Base-by-base conservation (phyloP, 2,888 invertebrate genomes). In the Rhopalosiphum nymphaeae region DNA sequence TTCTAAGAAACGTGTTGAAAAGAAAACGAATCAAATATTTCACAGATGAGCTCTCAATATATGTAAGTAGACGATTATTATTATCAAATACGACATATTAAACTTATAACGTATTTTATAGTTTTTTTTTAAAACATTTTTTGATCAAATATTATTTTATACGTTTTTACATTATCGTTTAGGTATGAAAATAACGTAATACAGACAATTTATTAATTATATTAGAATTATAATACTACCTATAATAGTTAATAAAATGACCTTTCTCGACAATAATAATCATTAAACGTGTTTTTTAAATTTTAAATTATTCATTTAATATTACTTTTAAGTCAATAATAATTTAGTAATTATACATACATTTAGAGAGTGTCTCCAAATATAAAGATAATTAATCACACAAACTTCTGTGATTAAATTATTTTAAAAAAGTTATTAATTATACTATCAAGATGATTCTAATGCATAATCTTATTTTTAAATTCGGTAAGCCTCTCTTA, bases 381-480 rank as follows among this genome's bases (percentile, higher is more conserved):
- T 78, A 78, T 36, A 78, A 78, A 78, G 78, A 78, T 78, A 78
- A 78, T 78, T 78, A 53, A 87, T 36, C n/a, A 49, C 21, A n/a
- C 67, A 57, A 90, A 46, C 61, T 21, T 89, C 61, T 61, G 44
- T 61, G 89, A 44, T 89, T 61, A 21, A 61, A 13, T 61, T 46
- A 29, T 16, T 16, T 61, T 44, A 61, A 61, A 46, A 49, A 49
- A 21, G n/a, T 89, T 46, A 44, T 44, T 89, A 49, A 87, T 49
- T 87, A 53, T n/a, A n/a, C 29, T 46, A 53, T 49, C n/a, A 87
- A n/a, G 87, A 49, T 49, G 36, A 36, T 46, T 78, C 67, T 36
- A 78, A 78, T 36, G 67, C 67, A 78, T 78, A 78, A 46, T 87
- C 87, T 87, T 49, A 53, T 87, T 49, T 46, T 78, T 78, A 53